phyloP scores from a whole-genome alignment of 2,113 vertebrate genomes.

The Chauna torquata region DNA sequence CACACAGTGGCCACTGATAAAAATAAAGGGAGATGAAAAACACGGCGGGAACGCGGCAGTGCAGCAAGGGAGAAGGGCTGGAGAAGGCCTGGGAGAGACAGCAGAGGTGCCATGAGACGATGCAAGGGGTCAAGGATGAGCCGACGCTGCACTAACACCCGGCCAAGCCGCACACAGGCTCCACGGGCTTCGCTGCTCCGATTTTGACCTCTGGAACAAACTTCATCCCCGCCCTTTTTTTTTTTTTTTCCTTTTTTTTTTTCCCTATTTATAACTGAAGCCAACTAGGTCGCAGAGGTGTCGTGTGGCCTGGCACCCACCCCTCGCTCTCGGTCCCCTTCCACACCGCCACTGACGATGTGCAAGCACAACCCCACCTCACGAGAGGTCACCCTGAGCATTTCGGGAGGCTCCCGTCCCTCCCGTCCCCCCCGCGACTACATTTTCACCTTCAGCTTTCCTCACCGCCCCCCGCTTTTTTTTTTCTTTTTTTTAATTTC shows the following conservation, averaged over 20 bases:
- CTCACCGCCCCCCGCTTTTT: too few species aligned
- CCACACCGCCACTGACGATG: slow-evolving; percentile 69
- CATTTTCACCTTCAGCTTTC: slow-evolving; percentile 67
- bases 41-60: not conserved
- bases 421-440: slow-evolving; percentile 77
- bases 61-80: not conserved
- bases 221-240: not conserved
- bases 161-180: not conserved
- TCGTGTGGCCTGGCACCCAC: not conserved
- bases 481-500: slow-evolving; percentile 71
- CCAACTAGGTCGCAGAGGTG: not conserved
- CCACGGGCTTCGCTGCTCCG: not conserved
- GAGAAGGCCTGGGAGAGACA: not conserved
- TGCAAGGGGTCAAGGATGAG: not conserved
- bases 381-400: slow-evolving; percentile 82
- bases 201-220: not conserved
- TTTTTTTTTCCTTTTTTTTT: not conserved
- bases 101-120: not conserved
- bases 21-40: not conserved
- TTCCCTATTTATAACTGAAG: not conserved
- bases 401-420: slow-evolving; percentile 80
- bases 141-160: not conserved
- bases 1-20: not conserved
- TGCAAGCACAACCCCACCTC: slow-evolving; percentile 81
- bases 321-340: not conserved